phyloP scores from a whole-genome alignment of 1,140 invertebrate genomes.

The Caenorhabditis brenneri region DNA sequence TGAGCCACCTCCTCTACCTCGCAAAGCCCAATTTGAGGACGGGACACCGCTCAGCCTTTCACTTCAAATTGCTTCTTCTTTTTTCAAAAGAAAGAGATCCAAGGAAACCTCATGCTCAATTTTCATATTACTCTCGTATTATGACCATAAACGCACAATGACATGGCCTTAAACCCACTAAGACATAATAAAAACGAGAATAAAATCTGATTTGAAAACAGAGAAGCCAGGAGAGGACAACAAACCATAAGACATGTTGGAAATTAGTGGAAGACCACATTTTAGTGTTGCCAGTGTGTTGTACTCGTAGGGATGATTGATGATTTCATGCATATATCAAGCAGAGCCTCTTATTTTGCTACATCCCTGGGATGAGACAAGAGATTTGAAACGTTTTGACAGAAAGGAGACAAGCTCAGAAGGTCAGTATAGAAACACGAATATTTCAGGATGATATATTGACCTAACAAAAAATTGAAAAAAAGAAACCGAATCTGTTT shows the following conservation, averaged over 20 bases:
- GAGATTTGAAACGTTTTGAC: constrained; percentile 41
- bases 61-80: constrained; percentile 29
- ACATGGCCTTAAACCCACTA: background rate
- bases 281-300: background rate
- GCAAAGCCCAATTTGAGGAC: constrained; percentile 22
- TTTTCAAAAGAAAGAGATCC: background rate
- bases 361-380: constrained; percentile 41
- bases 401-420: background rate
- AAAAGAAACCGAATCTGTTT: no score
- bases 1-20: background rate
- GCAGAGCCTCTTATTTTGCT: constrained; percentile 34
- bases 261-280: constrained; percentile 29
- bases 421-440: background rate
- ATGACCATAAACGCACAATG: background rate
- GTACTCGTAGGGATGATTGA: constrained; percentile 33
- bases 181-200: background rate
- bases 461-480: no score
- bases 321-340: constrained; percentile 41
- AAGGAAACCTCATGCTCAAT: background rate
- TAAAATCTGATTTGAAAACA: background rate
- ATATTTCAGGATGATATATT: no score
- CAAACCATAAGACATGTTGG: background rate
- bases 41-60: constrained; percentile 3
- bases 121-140: background rate
- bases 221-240: background rate